Conservation (phyloP, 1,140 invertebrate genomes). For the Aphis gossypii region DNA sequence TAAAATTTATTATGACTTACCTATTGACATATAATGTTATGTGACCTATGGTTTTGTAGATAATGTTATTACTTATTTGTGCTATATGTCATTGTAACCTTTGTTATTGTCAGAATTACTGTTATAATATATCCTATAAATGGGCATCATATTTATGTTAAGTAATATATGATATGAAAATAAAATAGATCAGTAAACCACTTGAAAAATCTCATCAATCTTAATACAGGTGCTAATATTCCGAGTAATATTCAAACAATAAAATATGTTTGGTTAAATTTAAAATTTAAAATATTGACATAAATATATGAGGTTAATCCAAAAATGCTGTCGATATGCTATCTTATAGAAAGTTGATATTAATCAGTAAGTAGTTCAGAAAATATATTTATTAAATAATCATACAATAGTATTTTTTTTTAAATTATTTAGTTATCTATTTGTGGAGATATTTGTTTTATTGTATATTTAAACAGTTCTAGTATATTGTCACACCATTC, state of each 20-base stretch:
- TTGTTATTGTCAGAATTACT: too few relatives aligned
- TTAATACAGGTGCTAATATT: neutral
- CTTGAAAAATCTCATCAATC: neutral
- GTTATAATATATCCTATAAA: neutral
- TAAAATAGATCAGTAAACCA: neutral
- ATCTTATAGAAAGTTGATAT: neutral
- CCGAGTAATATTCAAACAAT: neutral
- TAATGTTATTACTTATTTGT: neutral
- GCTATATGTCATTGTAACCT: too few relatives aligned
- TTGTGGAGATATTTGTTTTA: neutral
- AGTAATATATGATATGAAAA: neutral
- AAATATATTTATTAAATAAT: neutral
- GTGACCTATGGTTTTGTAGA: neutral
- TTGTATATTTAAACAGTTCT: neutral
- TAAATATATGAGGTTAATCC: neutral
- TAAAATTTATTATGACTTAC: too few relatives aligned
- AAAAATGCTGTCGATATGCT: neutral
- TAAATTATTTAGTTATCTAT: neutral
- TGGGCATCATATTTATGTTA: neutral
- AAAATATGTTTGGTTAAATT: neutral
- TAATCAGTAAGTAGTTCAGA: neutral
- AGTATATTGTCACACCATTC: too few relatives aligned
- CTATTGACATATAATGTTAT: neutral
- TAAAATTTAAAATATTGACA: neutral
- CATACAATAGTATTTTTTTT: too few relatives aligned